These are phyloP conservation scores for Orchesella cincta DNA, from an alignment of 1,140 invertebrate genomes.

Conservation along the genomic window DNA sequence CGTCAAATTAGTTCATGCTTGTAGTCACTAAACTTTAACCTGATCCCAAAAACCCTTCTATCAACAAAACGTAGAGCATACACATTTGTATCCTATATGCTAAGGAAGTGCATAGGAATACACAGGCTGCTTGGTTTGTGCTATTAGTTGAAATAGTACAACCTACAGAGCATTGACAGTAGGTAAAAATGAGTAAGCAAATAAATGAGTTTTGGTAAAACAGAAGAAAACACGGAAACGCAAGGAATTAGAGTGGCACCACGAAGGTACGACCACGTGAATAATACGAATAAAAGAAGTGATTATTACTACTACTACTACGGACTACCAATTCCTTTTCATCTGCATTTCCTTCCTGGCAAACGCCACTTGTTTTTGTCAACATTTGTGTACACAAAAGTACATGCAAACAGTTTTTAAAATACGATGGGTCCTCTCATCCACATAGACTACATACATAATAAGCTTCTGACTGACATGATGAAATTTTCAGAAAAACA, in stretches of 20 bases:
- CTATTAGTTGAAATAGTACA: not conserved
- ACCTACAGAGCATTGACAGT: not conserved
- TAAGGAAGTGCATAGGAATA: not conserved
- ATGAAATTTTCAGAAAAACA: not conserved
- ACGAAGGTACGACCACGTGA: not conserved
- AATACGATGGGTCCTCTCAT: too few species aligned
- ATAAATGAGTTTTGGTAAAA: not conserved
- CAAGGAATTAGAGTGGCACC: constrained; percentile 16
- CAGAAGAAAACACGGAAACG: constrained; percentile 17
- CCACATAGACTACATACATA: not conserved
- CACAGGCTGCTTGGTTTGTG: not conserved
- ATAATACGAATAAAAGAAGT: not conserved
- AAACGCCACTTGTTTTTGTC: not conserved
- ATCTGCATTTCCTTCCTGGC: constrained; percentile 26
- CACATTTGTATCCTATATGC: not conserved
- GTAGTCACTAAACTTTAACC: not conserved
- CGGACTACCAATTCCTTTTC: not conserved
- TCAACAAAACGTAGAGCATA: not conserved
- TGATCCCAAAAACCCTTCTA: not conserved
- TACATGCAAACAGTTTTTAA: too few species aligned
- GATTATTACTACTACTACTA: not conserved
- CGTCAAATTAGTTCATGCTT: not conserved
- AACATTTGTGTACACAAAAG: not conserved
- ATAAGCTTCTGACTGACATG: not conserved
- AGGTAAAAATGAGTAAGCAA: constrained; percentile 1